Evolutionary conservation across 2,888 invertebrate genomes (phyloP).

Genomic region (Fragum sueziense): DNA sequence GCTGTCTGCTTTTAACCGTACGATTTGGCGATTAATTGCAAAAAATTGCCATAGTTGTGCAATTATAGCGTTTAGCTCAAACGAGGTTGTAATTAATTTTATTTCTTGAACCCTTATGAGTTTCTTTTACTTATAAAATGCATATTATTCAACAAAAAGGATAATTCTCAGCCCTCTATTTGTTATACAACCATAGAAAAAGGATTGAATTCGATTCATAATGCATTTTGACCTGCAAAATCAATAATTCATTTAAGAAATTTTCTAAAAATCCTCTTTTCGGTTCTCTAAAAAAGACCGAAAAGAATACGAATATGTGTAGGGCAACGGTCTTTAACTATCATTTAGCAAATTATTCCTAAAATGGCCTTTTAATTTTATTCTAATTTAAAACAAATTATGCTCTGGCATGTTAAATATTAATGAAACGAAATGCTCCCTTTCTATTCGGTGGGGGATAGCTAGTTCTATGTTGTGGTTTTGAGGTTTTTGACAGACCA

Average conservation of each 20-base stretch:
- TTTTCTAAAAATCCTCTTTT: no score
- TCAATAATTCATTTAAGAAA: no score
- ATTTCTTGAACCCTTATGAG: slow-evolving; percentile 56
- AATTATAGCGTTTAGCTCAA: slow-evolving; percentile 52
- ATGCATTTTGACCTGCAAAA: no score
- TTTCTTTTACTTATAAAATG: no score
- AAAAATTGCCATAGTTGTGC: slow-evolving; percentile 55
- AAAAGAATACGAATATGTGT: background rate
- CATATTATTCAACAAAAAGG: no score
- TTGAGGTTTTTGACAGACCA: no score
- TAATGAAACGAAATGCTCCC: no score
- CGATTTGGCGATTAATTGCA: slow-evolving; percentile 17
- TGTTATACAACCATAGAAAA: no score
- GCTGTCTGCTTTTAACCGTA: slow-evolving; percentile 18
- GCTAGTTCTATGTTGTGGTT: no score
- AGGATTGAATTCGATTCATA: no score
- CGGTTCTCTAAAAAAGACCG: background rate
- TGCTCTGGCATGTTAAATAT: slow-evolving; percentile 50
- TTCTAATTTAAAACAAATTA: slow-evolving; percentile 59
- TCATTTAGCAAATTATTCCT: slow-evolving; percentile 48
- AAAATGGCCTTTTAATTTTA: slow-evolving; percentile 41
- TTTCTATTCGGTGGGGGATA: no score
- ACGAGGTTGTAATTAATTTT: slow-evolving; percentile 59
- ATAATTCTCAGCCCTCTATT: no score
- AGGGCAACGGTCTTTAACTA: slow-evolving; percentile 11